Percentiles rank a stretch among this genome's conserved stretches.
These are phyloP conservation scores for Rhinichthys osculus DNA, from an alignment of 2,797 vertebrate species.

Conservation along the genomic window DNA sequence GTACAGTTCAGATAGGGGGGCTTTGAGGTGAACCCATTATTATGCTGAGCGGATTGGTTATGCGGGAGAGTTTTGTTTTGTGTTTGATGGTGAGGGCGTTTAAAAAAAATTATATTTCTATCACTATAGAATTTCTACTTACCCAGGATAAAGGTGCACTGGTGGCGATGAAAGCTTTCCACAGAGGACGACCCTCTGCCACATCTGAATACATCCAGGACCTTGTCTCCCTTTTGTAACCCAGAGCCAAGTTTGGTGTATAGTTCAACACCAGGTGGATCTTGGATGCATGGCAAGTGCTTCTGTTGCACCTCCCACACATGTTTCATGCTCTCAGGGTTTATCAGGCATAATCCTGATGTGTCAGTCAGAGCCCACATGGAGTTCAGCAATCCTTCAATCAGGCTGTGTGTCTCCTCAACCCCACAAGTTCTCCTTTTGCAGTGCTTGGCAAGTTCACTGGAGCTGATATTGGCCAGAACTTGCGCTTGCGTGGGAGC, in stretches of 20 bases:
- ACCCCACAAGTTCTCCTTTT: slow-evolving; percentile 24
- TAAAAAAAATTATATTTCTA: no score
- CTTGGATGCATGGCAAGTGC: slow-evolving; percentile 52
- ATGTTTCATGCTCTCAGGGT: slow-evolving; percentile 47
- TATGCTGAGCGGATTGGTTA: no score
- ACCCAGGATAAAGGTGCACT: no score
- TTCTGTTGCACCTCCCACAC: slow-evolving; percentile 57
- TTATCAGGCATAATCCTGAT: slow-evolving; percentile 46
- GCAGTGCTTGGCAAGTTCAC: slow-evolving; percentile 36
- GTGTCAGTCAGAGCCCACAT: slow-evolving; percentile 53
- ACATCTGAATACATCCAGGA: slow-evolving; percentile 51
- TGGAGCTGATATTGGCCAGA: background rate
- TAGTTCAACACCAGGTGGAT: slow-evolving; percentile 47
- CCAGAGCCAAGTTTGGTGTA: slow-evolving; percentile 55
- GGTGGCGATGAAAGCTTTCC: slow-evolving; percentile 39
- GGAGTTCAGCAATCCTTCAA: background rate
- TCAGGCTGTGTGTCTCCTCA: slow-evolving; percentile 34
- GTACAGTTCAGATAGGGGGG: no score
- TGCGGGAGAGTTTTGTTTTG: no score
- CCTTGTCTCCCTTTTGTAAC: slow-evolving; percentile 48
- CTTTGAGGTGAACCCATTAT: no score
- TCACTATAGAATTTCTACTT: no score
- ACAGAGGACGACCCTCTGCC: slow-evolving; percentile 57
- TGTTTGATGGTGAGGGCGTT: no score
- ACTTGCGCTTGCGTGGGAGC: background rate